Base-by-base conservation (phyloP, 2,113 vertebrate genomes). In the Lophura nycthemera region DNA sequence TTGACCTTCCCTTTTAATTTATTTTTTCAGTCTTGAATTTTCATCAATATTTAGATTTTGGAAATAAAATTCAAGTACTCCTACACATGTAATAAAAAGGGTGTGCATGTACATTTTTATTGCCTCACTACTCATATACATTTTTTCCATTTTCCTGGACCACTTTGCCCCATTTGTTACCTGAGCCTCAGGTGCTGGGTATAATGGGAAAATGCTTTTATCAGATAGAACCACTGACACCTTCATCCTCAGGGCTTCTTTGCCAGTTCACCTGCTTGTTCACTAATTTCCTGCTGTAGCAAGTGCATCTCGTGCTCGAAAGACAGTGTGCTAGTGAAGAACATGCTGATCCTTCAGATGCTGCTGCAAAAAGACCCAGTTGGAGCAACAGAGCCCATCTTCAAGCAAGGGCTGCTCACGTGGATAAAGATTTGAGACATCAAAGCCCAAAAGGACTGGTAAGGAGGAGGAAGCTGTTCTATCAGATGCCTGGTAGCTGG, bases 401-500 rank as follows among this genome's bases (percentile, higher is more conserved):
- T 93, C 13, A 25, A 38, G 70, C 45, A 74, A 88, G 36, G 38
- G 38, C 34, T 88, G 59, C 40, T 95, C 90, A 71, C 1, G 0
- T 56, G 82, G 64, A 60, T 48, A 66, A 36, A 18, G 24, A 27
- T 86, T 86, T 91, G 83, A 90, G 77, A 95, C 86, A 92, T 74
- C 50, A 12, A 42, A 83, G 50, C 79, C 72, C 56, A 32, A 56
- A 89, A 90, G 30, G 5, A 61, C 40, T 63, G n/a, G 48, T 43
- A 88, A 82, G 74, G 81, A 69, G 79, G 73, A 93, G 48, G 59
- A 71, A 92, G 57, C 36, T 90, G 32, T 50, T 59, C 38, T 60
- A 70, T 89, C 88, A 83, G 15, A 69, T 34, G 84, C 70, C 83
- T 95, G 59, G 67, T 63, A 91, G 96, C 70, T 43, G 50, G 79